Conservation (phyloP, 2,797 vertebrate species). For the Uromys caudimaculatus region DNA sequence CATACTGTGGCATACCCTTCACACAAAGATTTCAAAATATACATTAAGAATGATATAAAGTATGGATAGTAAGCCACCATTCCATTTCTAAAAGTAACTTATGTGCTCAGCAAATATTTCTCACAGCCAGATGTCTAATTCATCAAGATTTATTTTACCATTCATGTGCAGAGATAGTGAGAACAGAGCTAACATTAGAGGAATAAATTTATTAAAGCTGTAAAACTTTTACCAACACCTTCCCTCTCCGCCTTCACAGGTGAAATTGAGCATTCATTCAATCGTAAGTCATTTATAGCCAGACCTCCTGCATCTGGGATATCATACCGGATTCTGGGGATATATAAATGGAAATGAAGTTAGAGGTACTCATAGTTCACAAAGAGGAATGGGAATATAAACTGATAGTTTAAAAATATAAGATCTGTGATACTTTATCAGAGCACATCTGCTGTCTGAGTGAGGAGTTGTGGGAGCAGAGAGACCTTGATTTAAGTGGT, state of each 20-base stretch:
- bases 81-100: not conserved
- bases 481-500: not conserved
- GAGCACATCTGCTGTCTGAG: not conserved
- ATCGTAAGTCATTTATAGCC: slow-evolving; percentile 6
- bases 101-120: not conserved
- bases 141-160: slow-evolving; percentile 18
- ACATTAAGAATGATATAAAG: not conserved
- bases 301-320: not conserved
- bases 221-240: slow-evolving; percentile 20
- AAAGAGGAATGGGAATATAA: not conserved
- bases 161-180: not conserved
- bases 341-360: slow-evolving; percentile 33
- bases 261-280: slow-evolving; percentile 33
- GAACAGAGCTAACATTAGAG: not conserved
- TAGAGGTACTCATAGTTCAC: not conserved
- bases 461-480: not conserved
- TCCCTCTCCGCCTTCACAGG: not conserved
- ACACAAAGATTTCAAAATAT: not conserved
- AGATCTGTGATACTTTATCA: not conserved
- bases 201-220: slow-evolving; percentile 41
- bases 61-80: not conserved
- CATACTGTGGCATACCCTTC: not conserved
- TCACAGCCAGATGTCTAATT: not conserved
- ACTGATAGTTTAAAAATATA: not conserved
- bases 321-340: not conserved